Percentiles rank a stretch among this genome's conserved stretches.
Evolutionary conservation across 2,797 vertebrate species (phyloP).

Genomic region (Sebastes trivittatus): DNA sequence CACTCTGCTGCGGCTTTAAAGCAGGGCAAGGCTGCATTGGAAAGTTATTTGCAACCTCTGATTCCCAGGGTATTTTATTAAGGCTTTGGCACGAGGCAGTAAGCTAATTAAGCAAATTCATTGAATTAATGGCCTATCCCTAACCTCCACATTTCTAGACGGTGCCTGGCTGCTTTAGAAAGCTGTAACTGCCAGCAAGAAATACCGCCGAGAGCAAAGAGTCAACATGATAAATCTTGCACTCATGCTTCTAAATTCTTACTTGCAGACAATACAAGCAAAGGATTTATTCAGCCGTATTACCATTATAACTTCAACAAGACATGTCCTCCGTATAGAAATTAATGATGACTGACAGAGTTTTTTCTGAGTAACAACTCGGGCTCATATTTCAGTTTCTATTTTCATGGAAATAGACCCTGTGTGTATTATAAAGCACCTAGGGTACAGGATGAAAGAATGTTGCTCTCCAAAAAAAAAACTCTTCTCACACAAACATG

Average conservation of each 20-base stretch:
- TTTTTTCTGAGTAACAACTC: conserved; percentile 23
- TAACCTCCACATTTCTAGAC: conserved; percentile 39
- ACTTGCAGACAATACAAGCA: conserved; percentile 31
- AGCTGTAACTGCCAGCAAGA: conserved; percentile 40
- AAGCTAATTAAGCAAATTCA: conserved; percentile 66
- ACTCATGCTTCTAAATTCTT: conserved; percentile 26
- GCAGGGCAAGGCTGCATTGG: conserved; percentile 16
- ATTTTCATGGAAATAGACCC: conserved; percentile 35
- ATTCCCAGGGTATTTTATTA: conserved; percentile 49
- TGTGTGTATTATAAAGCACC: conserved; percentile 3
- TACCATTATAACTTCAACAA: conserved; percentile 24
- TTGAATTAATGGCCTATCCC: conserved; percentile 58
- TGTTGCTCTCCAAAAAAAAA: conserved; percentile 7
- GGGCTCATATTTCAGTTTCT: conserved; percentile 18
- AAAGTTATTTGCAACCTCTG: conserved; percentile 45
- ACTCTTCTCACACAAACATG: neutral
- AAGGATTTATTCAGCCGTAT: conserved; percentile 32
- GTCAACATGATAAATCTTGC: conserved; percentile 49
- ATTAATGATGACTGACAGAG: conserved; percentile 37
- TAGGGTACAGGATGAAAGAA: conserved; percentile 14
- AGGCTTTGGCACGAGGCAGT: conserved; percentile 43
- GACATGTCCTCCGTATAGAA: neutral
- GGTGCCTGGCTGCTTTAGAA: conserved; percentile 46
- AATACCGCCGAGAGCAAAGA: conserved; percentile 40
- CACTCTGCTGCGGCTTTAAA: conserved; percentile 22